Percentiles rank a stretch among this genome's conserved stretches.
phyloP scores from a whole-genome alignment of 2,888 invertebrate species.

The Drosophila atroscutellata region DNA sequence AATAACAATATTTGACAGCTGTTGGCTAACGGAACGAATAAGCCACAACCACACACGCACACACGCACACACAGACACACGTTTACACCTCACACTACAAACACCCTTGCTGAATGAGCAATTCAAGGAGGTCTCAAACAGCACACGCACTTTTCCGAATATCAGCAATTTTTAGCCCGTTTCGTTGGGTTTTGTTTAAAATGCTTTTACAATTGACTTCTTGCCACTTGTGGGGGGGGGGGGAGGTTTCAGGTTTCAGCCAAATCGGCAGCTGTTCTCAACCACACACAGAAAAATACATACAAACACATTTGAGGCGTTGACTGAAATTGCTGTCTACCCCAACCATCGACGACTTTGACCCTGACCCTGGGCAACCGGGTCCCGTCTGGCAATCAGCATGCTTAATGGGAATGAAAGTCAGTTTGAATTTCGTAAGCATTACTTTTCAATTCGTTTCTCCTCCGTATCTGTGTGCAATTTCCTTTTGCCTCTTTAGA shows the following conservation, averaged over 20 bases:
- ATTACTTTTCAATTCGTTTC: constrained; percentile 36
- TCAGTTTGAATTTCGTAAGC: constrained; percentile 71
- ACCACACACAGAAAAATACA: constrained; percentile 2
- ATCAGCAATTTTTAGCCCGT: constrained; percentile 74
- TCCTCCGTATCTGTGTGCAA: constrained; percentile 27
- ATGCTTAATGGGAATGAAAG: constrained; percentile 51
- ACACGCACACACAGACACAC: background rate
- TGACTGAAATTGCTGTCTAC: constrained; percentile 37
- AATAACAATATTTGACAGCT: constrained; percentile 48
- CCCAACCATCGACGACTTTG: constrained; percentile 9
- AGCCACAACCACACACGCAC: constrained; percentile 1
- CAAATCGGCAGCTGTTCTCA: constrained; percentile 37
- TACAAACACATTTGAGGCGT: constrained; percentile 14
- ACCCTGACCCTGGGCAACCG: constrained; percentile 18
- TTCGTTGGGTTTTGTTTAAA: constrained; percentile 75
- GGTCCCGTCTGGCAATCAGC: constrained; percentile 4
- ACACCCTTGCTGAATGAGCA: constrained; percentile 3
- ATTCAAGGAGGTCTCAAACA: constrained; percentile 11
- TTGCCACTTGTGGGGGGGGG: constrained; percentile 5
- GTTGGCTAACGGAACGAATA: background rate
- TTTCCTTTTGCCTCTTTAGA: constrained; percentile 50
- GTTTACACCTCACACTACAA: background rate
- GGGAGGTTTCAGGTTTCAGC: constrained; percentile 1
- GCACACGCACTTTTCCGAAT: constrained; percentile 56
- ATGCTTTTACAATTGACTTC: constrained; percentile 60